Evolutionary conservation across 2,888 invertebrate species (phyloP).

Genomic region (Dasypogon diadema): DNA sequence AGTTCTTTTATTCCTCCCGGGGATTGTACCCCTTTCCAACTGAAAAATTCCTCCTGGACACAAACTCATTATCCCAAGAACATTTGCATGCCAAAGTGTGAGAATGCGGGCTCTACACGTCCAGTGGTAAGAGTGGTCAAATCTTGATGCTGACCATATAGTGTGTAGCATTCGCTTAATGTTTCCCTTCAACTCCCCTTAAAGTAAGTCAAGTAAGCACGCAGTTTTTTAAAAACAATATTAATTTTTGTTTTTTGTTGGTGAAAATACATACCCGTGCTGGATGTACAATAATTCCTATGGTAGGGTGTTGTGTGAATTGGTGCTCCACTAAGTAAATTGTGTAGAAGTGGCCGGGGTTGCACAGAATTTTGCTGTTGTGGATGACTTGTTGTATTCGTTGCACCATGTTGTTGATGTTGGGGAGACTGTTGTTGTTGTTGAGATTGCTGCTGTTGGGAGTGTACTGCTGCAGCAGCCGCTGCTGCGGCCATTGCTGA

Average conservation of each 20-base stretch:
- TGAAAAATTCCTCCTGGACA: slow-evolving; percentile 9
- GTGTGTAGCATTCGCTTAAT: too few relatives aligned
- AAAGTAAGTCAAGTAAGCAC: too few relatives aligned
- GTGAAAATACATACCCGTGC: slow-evolving; percentile 66
- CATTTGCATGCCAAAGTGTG: slow-evolving; percentile 46
- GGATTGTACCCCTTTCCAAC: slow-evolving; percentile 14
- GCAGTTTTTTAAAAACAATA: too few relatives aligned
- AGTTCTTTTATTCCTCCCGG: slow-evolving; percentile 41
- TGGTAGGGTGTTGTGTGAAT: slow-evolving; percentile 68
- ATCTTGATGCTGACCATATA: slow-evolving; percentile 11
- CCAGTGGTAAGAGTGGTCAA: too few relatives aligned
- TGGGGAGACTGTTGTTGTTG: slow-evolving; percentile 58
- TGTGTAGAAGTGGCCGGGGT: slow-evolving; percentile 68
- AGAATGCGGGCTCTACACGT: slow-evolving; percentile 51
- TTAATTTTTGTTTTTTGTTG: too few relatives aligned
- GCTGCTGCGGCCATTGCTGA: slow-evolving; percentile 62
- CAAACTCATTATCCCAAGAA: slow-evolving; percentile 11
- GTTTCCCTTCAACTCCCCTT: too few relatives aligned
- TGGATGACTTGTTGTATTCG: slow-evolving; percentile 58
- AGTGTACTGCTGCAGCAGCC: slow-evolving; percentile 50
- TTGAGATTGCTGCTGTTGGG: slow-evolving; percentile 58
- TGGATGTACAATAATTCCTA: slow-evolving; percentile 68
- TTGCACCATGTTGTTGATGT: slow-evolving; percentile 49
- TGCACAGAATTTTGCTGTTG: slow-evolving; percentile 64
- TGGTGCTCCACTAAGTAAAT: slow-evolving; percentile 68